Conservation (phyloP, 2,888 invertebrate species). For the Amiota communis region DNA sequence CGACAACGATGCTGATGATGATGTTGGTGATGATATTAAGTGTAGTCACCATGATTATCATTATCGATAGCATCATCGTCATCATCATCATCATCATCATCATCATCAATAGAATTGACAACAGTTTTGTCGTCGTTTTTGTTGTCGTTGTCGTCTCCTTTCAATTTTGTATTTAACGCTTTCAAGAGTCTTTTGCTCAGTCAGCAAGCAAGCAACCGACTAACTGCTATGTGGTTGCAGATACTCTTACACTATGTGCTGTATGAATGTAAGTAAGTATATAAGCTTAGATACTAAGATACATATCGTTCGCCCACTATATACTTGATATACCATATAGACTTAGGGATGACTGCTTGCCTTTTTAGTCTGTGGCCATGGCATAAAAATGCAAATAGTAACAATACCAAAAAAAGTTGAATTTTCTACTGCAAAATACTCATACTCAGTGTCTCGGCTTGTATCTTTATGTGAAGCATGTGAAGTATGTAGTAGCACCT, state of each 20-base stretch:
- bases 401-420: conserved; percentile 12
- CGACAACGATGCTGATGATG: not conserved
- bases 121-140: not conserved
- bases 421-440: conserved; percentile 35
- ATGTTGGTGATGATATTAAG: no score
- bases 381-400: conserved; percentile 49
- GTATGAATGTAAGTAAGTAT: not conserved
- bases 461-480: conserved; percentile 31
- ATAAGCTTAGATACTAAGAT: not conserved
- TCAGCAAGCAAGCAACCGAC: conserved; percentile 3
- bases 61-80: not conserved
- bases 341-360: not conserved
- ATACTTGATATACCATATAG: not conserved
- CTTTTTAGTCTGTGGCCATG: conserved; percentile 43
- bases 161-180: not conserved
- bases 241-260: not conserved
- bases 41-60: not conserved
- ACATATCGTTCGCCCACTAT: not conserved
- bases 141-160: not conserved
- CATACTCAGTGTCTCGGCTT: conserved; percentile 34
- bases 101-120: not conserved
- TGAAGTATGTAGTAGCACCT: conserved; percentile 54
- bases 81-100: not conserved
- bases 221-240: not conserved
- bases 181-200: conserved; percentile 4